Conservation (phyloP, 2,888 invertebrate species). For the Camponotus fellah region DNA sequence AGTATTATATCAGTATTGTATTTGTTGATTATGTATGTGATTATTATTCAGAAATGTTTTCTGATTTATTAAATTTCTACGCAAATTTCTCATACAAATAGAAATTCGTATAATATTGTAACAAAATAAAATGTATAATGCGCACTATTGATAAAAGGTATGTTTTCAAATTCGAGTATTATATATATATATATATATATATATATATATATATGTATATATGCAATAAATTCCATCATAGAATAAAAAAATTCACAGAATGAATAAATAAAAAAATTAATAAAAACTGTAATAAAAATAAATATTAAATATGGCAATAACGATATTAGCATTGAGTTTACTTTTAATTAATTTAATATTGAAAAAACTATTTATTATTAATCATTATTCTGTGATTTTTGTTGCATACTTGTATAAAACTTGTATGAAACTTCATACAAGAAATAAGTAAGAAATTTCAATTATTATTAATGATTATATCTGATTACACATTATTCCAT, state of each 20-base stretch:
- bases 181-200: background rate
- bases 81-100: conserved; percentile 33
- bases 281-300: conserved; percentile 13
- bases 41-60: conserved; percentile 47
- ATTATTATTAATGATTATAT: background rate
- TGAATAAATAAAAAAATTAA: background rate
- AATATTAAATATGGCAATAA: conserved; percentile 11
- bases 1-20: background rate
- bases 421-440: background rate
- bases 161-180: conserved; percentile 6
- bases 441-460: too few relatives aligned
- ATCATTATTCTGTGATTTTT: background rate
- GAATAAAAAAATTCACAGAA: background rate
- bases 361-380: background rate
- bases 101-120: conserved; percentile 21
- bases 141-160: conserved; percentile 13
- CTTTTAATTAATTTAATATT: background rate
- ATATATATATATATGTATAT: background rate
- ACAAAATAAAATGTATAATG: conserved; percentile 16
- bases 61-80: conserved; percentile 34
- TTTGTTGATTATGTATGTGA: background rate
- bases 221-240: conserved; percentile 8
- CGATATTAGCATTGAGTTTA: background rate
- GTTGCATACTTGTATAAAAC: background rate
- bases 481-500: background rate